Evolutionary conservation across 2,797 vertebrate species (phyloP).

Genomic region (Vireo griseus): DNA sequence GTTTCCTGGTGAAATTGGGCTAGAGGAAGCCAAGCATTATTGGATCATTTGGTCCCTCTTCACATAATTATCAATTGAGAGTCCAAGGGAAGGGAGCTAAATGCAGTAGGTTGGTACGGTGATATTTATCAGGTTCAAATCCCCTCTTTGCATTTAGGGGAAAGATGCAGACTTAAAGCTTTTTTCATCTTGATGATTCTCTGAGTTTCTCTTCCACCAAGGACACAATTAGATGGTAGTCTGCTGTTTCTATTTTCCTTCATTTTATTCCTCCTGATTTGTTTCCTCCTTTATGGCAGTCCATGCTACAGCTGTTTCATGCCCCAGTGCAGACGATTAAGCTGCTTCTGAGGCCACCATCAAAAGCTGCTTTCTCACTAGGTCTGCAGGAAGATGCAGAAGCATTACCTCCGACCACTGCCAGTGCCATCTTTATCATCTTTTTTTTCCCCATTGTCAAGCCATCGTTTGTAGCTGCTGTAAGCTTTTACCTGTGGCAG

Average conservation of each 20-base stretch:
- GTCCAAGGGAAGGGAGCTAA: background rate
- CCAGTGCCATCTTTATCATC: constrained; percentile 26
- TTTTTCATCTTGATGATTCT: background rate
- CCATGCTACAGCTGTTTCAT: background rate
- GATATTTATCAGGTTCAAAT: background rate
- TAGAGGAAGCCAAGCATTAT: background rate
- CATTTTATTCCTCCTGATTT: background rate
- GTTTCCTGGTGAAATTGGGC: background rate
- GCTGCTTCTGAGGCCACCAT: constrained; percentile 9
- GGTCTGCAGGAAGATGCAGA: constrained; percentile 29
- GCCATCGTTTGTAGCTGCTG: constrained; percentile 24
- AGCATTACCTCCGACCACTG: constrained; percentile 5
- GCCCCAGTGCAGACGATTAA: background rate
- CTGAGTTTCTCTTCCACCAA: background rate
- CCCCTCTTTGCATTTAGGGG: background rate
- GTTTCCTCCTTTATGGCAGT: background rate
- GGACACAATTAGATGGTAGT: background rate
- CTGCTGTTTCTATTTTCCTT: background rate
- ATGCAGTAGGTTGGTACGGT: background rate
- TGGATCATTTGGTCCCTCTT: background rate
- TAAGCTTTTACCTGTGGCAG: constrained; percentile 47
- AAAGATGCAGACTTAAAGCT: background rate
- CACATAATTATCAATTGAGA: background rate
- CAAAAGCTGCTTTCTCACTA: constrained; percentile 20
- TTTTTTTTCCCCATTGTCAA: constrained; percentile 14